Evolutionary conservation across 2,888 invertebrate genomes (phyloP).

Genomic region (Adineta ricciae): DNA sequence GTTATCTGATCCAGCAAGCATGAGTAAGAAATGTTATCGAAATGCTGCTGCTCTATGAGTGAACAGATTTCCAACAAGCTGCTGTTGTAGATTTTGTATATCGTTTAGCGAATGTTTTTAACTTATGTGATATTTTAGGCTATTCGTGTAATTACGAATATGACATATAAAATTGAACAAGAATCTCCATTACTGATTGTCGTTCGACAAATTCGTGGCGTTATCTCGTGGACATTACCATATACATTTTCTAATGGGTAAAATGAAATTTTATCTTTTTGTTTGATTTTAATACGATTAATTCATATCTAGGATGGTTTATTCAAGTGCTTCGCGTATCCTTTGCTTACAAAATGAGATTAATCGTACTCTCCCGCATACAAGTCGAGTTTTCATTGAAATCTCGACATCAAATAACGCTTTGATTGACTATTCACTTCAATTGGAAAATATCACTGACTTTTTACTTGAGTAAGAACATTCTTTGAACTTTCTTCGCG

Average conservation of each 20-base stretch:
- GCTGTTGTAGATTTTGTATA: too few species aligned
- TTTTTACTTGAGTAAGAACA: not conserved
- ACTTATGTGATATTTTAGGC: not conserved
- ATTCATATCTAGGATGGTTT: not conserved
- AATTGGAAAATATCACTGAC: not conserved
- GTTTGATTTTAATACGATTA: not conserved
- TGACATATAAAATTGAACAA: not conserved
- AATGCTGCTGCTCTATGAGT: too few species aligned
- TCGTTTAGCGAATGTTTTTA: too few species aligned
- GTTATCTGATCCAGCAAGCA: too few species aligned
- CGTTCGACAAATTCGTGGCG: conserved; percentile 29
- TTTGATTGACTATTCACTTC: not conserved
- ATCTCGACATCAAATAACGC: conserved; percentile 6
- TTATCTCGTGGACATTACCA: conserved; percentile 29
- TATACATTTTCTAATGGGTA: conserved; percentile 27
- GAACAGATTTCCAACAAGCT: too few species aligned
- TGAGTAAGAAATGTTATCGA: too few species aligned
- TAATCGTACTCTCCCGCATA: not conserved
- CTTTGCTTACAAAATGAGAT: conserved; percentile 18
- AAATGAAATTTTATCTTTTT: not conserved
- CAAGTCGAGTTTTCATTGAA: not conserved
- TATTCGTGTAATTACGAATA: conserved; percentile 2
- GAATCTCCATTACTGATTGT: conserved; percentile 31
- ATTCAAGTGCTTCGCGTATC: conserved; percentile 3
- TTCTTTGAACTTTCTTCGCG: too few species aligned